Percentiles rank a stretch among this genome's conserved stretches.
Evolutionary conservation across 2,113 vertebrate genomes (phyloP).

Genomic region (Glareola pratincola): DNA sequence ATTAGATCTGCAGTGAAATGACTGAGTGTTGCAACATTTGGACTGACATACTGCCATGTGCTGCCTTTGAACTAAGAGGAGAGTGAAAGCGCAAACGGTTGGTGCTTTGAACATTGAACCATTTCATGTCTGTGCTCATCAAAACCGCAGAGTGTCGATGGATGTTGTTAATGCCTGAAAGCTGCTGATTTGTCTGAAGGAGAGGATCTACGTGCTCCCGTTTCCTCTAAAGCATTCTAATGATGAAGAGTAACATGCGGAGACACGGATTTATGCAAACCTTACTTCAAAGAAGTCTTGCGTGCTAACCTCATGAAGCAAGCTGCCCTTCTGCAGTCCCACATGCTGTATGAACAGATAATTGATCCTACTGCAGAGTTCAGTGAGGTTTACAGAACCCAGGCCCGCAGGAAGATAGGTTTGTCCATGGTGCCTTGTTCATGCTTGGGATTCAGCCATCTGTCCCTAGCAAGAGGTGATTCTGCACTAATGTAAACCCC

Average conservation of each 20-base stretch:
- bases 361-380: slow-evolving; percentile 10
- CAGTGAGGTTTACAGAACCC: slow-evolving; percentile 61
- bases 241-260: slow-evolving; percentile 50
- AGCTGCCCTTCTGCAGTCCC: slow-evolving; percentile 8
- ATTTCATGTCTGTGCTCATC: slow-evolving; percentile 67
- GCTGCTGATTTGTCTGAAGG: slow-evolving; percentile 67
- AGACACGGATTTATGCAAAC: slow-evolving; percentile 48
- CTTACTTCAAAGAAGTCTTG: slow-evolving; percentile 30
- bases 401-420: slow-evolving; percentile 46
- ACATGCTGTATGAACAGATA: neutral
- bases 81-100: slow-evolving; percentile 45
- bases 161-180: slow-evolving; percentile 57
- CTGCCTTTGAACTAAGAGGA: slow-evolving; percentile 63
- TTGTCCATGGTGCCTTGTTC: slow-evolving; percentile 18
- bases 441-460: slow-evolving; percentile 37
- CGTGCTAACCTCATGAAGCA: neutral
- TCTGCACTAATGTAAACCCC: slow-evolving; percentile 14
- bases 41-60: slow-evolving; percentile 50
- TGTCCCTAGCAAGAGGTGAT: neutral
- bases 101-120: slow-evolving; percentile 68
- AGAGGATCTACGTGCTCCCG: slow-evolving; percentile 38
- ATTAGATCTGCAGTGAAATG: slow-evolving; percentile 54
- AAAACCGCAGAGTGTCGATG: slow-evolving; percentile 40
- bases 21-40: slow-evolving; percentile 72
- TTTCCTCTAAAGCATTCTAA: slow-evolving; percentile 69